Evolutionary conservation across 2,113 vertebrate genomes (phyloP), one percentile per base, ranked within the genome.

Genomic region (Gadus chalcogrammus): DNA sequence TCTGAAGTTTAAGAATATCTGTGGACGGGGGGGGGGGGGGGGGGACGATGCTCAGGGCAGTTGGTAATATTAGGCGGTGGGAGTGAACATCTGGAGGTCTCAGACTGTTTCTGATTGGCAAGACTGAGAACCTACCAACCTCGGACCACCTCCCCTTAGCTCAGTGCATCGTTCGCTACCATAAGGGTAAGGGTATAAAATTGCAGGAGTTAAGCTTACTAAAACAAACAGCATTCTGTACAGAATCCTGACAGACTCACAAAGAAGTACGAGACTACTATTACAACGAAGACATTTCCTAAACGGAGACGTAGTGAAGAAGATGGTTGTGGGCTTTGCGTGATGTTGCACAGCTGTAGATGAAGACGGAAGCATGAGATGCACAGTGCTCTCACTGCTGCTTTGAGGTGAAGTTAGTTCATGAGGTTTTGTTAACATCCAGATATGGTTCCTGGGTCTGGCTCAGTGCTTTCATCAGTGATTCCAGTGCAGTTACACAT

Each of bases 381-480:
- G 74, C 48, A 88, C 76, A 83, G 72, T 79, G 72, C 80, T 69
- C 84, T 71, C 77, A 82, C 20, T 48, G 80, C 79, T 78, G 78
- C 78, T 78, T 76, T 62, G 76, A 82, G 77, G 42, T 67, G 78
- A 81, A 78, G 79, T 82, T 73, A 72, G 76, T 79, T 64, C 80
- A 75, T 81, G 80, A 81, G 74, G 79, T 86, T 81, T 58, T 76
- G 83, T 85, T 85, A 87, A 88, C 86, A 90, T 90, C 89, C 87
- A 86, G 80, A 86, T 81, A 79, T 70, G 62, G 82, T 70, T 77
- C 85, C 85, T 83, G 79, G 74, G 79, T 87, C 83, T 86, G 87
- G 86, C 85, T 89, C 89, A 89, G 88, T 88, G 86, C 85, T 88
- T 89, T 88, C 85, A 73, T 85, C 77, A 80, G 80, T 87, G 83